phyloP scores from a whole-genome alignment of 2,888 invertebrate species.

The Parnassius glacialis region DNA sequence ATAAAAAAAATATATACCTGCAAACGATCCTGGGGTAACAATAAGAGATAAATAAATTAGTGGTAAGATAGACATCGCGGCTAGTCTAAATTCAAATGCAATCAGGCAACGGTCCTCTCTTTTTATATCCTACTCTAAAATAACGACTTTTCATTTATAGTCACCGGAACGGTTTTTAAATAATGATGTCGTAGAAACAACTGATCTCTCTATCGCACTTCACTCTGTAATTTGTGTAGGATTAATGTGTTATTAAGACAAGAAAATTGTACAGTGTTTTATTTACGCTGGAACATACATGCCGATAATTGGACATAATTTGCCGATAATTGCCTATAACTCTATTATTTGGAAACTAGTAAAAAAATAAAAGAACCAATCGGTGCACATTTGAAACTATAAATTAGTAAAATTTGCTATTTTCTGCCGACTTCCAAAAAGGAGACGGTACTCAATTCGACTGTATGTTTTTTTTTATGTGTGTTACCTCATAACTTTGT shows the following conservation, averaged over 20 bases:
- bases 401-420: no score
- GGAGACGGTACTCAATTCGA: no score
- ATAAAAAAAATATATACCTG: conserved; percentile 10
- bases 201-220: conserved; percentile 3
- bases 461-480: no score
- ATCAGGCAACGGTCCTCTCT: conserved; percentile 42
- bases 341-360: no score
- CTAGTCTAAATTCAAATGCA: conserved; percentile 52
- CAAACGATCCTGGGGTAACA: conserved; percentile 26
- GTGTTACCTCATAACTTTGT: no score
- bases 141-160: conserved; percentile 45
- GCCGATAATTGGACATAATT: no score
- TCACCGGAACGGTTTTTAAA: conserved; percentile 5
- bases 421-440: no score
- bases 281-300: neutral
- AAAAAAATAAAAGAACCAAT: no score
- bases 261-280: neutral
- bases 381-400: no score
- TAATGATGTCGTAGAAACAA: conserved; percentile 2
- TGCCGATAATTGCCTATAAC: neutral
- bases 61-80: conserved; percentile 49
- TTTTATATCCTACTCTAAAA: conserved; percentile 58
- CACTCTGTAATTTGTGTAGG: neutral
- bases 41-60: conserved; percentile 35
- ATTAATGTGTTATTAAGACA: conserved; percentile 10